A percentile compares a stretch with the other conserved stretches of the same genome.
These are phyloP conservation scores for Drosophila acutilabella DNA, from an alignment of 2,888 invertebrate genomes.

Conservation along the genomic window DNA sequence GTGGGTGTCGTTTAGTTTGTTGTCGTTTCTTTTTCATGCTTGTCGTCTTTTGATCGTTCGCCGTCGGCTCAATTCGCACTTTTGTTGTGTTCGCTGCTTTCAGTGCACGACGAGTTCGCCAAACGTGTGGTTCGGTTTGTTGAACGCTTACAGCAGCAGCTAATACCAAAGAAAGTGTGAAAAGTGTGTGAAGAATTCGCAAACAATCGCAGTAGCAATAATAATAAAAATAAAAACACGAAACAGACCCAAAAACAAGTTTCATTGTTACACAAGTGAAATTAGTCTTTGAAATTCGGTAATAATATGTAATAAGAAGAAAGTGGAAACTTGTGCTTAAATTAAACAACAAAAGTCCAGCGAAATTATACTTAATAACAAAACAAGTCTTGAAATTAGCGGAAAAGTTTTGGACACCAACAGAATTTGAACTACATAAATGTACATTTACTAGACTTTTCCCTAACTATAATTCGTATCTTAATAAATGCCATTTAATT, in stretches of 20 bases:
- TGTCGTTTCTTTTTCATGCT: slow-evolving; percentile 34
- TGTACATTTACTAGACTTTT: background rate
- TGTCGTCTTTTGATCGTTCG: slow-evolving; percentile 26
- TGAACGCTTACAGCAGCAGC: slow-evolving; percentile 21
- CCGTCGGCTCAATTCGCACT: slow-evolving; percentile 45
- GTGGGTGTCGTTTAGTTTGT: slow-evolving; percentile 41
- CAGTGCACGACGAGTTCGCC: slow-evolving; percentile 62
- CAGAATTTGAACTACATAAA: no score
- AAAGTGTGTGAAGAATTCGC: slow-evolving; percentile 72
- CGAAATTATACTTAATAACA: slow-evolving; percentile 3
- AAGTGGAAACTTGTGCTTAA: slow-evolving; percentile 28
- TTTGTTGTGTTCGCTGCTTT: slow-evolving; percentile 48
- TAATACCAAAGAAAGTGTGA: slow-evolving; percentile 55
- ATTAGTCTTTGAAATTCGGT: slow-evolving; percentile 57
- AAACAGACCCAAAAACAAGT: slow-evolving; percentile 41
- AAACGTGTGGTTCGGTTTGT: slow-evolving; percentile 60
- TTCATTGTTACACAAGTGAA: slow-evolving; percentile 61
- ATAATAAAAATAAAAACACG: background rate
- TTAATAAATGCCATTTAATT: background rate
- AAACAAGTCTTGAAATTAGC: background rate
- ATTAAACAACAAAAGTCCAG: background rate
- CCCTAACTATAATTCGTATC: background rate
- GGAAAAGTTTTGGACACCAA: background rate
- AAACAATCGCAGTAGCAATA: slow-evolving; percentile 33
- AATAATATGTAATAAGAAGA: slow-evolving; percentile 50